Conservation (phyloP, 1,140 invertebrate species). For the Phocides pigmalion region DNA sequence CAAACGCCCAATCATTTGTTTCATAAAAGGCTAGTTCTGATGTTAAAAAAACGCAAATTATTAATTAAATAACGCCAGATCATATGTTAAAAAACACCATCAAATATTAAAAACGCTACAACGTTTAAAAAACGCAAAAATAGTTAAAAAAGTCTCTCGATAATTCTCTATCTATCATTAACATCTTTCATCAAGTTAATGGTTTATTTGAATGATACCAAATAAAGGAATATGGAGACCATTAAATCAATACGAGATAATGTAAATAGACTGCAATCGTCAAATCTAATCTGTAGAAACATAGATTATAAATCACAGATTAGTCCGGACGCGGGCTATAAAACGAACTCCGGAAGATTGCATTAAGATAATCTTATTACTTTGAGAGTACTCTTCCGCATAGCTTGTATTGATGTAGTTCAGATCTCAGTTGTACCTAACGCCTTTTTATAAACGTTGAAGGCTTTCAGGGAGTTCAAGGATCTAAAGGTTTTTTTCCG, state of each 20-base stretch:
- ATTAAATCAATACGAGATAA: constrained; percentile 33
- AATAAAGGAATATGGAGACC: constrained; percentile 19
- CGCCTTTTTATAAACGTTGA: too few relatives aligned
- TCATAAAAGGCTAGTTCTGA: too few relatives aligned
- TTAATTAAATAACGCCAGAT: too few relatives aligned
- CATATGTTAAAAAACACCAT: too few relatives aligned
- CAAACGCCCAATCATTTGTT: too few relatives aligned
- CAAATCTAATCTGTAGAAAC: constrained; percentile 26
- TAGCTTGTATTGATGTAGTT: neutral
- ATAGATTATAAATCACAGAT: constrained; percentile 32
- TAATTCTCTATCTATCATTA: constrained; percentile 4
- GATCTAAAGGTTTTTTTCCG: too few relatives aligned
- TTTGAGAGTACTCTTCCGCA: constrained; percentile 3
- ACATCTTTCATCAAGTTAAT: too few relatives aligned
- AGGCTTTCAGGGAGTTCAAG: too few relatives aligned
- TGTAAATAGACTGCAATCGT: constrained; percentile 30
- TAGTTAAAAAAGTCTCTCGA: too few relatives aligned
- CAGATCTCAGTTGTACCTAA: neutral
- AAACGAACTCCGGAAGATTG: constrained; percentile 6
- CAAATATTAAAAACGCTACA: too few relatives aligned
- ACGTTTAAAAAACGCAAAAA: neutral
- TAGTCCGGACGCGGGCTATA: constrained; percentile 12
- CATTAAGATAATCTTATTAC: constrained; percentile 4
- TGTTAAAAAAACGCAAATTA: too few relatives aligned
- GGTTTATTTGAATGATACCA: neutral